A percentile compares a stretch with the other conserved stretches of the same genome.
These are phyloP conservation scores for Ariopsis seemanni DNA, from an alignment of 2,113 vertebrate species.

Conservation along the genomic window DNA sequence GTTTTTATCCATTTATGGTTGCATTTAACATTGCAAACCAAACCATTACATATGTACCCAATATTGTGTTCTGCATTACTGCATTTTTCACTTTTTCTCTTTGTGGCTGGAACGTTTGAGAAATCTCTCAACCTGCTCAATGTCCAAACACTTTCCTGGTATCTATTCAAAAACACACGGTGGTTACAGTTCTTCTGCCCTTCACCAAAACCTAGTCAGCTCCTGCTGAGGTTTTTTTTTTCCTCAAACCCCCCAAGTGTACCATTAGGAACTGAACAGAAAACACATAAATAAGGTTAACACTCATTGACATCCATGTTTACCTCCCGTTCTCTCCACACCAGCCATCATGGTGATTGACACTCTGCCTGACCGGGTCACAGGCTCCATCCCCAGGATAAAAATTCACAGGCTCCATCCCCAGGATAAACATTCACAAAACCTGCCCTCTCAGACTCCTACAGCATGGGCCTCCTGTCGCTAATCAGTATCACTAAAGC, in stretches of 20 bases:
- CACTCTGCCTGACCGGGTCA: constrained; percentile 4
- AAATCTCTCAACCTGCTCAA: background rate
- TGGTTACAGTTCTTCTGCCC: background rate
- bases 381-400: background rate
- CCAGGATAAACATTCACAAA: background rate
- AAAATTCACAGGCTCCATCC: constrained; percentile 2
- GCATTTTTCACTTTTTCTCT: background rate
- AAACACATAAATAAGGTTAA: constrained; percentile 35
- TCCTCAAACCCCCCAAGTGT: background rate
- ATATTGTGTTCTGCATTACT: background rate
- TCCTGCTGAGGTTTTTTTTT: background rate
- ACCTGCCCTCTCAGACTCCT: background rate
- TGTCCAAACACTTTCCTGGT: background rate
- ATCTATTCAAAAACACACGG: background rate
- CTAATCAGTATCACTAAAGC: constrained; percentile 25
- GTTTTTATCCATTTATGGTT: background rate
- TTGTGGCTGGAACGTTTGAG: background rate
- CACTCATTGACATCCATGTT: constrained; percentile 17
- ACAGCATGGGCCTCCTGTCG: background rate
- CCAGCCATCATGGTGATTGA: constrained; percentile 23
- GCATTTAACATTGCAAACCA: background rate
- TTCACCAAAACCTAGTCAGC: background rate
- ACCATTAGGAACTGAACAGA: constrained; percentile 15
- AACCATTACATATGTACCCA: background rate
- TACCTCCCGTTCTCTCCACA: constrained; percentile 11